These are phyloP conservation scores for Epinephelus malabaricus DNA, from an alignment of 2,797 vertebrate genomes.

Conservation along the genomic window DNA sequence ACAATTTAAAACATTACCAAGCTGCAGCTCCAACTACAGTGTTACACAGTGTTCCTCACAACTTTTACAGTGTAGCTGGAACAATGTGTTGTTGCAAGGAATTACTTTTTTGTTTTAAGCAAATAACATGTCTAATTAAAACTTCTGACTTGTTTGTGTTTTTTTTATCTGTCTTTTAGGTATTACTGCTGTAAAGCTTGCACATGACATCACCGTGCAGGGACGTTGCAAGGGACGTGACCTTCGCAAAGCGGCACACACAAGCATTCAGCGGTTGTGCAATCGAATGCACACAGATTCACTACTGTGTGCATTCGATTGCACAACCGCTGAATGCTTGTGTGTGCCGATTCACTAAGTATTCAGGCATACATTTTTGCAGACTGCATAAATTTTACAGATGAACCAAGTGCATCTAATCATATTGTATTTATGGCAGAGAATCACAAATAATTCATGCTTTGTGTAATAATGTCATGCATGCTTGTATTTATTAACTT, in stretches of 20 bases:
- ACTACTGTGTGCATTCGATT: not conserved
- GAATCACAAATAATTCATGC: not conserved
- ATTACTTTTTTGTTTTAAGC: constrained; percentile 15
- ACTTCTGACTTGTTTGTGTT: not conserved
- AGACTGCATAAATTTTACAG: not conserved
- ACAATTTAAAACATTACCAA: constrained; percentile 51
- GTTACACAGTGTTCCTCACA: constrained; percentile 2
- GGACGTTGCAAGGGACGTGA: not conserved
- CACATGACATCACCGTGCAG: not conserved
- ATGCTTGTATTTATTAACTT: not conserved
- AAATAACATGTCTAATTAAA: constrained; percentile 11
- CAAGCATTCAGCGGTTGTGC: not conserved
- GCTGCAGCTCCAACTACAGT: constrained; percentile 26
- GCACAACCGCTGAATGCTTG: too few species aligned
- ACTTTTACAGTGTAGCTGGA: constrained; percentile 11
- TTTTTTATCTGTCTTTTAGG: not conserved
- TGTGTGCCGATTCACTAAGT: not conserved
- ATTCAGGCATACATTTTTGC: constrained; percentile 1
- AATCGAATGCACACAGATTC: not conserved
- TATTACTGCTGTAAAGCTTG: not conserved
- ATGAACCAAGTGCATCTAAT: not conserved
- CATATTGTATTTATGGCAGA: constrained; percentile 9
- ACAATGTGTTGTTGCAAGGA: constrained; percentile 7
- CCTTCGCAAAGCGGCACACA: not conserved
- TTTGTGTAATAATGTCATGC: constrained; percentile 4